A percentile compares a stretch with the other conserved stretches of the same genome.
Conservation (phyloP, 2,797 vertebrate species). For the Gymnoscopelus microlampas region DNA sequence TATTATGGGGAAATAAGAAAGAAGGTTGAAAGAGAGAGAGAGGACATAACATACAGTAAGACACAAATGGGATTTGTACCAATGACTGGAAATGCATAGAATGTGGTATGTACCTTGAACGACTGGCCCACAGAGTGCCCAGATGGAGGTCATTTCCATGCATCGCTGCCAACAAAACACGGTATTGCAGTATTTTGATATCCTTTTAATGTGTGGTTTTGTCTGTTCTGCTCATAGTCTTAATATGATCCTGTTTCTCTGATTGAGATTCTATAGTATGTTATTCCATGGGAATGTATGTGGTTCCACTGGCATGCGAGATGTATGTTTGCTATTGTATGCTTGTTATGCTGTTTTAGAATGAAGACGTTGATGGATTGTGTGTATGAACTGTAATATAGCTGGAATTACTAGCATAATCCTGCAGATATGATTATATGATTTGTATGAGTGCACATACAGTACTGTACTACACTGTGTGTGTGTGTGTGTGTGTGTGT, state of each 20-base stretch:
- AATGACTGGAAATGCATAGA: no score
- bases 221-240: background rate
- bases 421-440: conserved; percentile 5
- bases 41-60: no score
- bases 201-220: background rate
- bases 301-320: background rate
- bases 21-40: no score
- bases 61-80: no score
- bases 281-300: conserved; percentile 34
- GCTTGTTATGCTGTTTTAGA: conserved; percentile 13
- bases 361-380: conserved; percentile 31
- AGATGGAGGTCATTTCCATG: background rate
- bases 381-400: conserved; percentile 18
- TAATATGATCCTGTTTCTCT: background rate
- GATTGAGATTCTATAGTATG: background rate
- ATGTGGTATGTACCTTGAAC: no score
- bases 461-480: background rate
- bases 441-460: background rate
- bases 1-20: no score
- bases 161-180: background rate
- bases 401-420: conserved; percentile 32
- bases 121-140: no score
- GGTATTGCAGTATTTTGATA: background rate
- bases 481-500: background rate
- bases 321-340: background rate